Evolutionary conservation across 2,888 invertebrate genomes (phyloP), one percentile per base, ranked within the genome.

Genomic region (Drosophila paranaensis): DNA sequence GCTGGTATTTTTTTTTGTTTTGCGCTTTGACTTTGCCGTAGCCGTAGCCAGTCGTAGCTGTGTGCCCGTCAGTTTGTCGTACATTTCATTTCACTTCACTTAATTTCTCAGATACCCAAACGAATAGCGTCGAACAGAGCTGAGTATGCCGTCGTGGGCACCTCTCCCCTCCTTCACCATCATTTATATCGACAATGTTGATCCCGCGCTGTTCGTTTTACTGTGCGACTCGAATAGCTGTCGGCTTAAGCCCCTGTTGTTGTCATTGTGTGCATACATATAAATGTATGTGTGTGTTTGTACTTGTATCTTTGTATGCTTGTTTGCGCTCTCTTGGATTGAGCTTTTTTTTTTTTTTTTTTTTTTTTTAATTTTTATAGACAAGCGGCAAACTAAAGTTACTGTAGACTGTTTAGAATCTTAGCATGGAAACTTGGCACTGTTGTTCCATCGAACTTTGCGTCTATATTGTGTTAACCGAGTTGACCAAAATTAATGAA

Each of bases 11-110:
- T 61, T 61, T 72, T 48, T 63, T 76, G 76, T 65, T 74, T 64
- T 68, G 60, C 53, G 66, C 72, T 74, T 79, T 69, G 69, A 62
- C 75, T 76, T 69, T 65, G 82, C 77, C 56, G 62, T 86, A 42
- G 71, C 51, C 45, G 63, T 62, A 13, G 14, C 39, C 33, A 10
- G 9, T 10, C 33, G 10, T 33, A 33, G 33, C 39, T 37, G 43
- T 37, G 43, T 6, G 82, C 67, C 88, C 85, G 82, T 88, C 85
- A 83, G 89, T 87, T 87, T 74, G 80, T 79, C 88, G 89, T 88
- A 85, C 89, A 88, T 88, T 88, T 87, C 85, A 87, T 89, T 89
- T 89, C 89, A 85, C 81, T 88, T 86, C 88, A 86, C 82, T 86
- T 86, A 86, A 86, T 86, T 86, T 89, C 85, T 84, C 86, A 87